Evolutionary conservation across 2,888 invertebrate species (phyloP).

Genomic region (Peribatodes rhomboidaria): DNA sequence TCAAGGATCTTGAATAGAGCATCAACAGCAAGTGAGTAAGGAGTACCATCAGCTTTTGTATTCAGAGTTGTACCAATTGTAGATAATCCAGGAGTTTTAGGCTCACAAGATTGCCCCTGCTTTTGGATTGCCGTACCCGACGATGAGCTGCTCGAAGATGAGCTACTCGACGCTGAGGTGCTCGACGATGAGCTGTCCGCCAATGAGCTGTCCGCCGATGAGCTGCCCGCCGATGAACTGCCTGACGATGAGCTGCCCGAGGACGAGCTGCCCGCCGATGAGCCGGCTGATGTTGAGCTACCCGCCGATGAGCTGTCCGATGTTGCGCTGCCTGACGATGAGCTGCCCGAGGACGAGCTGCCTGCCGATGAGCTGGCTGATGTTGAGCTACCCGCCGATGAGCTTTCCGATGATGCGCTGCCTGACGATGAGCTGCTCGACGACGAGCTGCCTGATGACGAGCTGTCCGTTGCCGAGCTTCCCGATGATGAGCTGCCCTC

Average conservation of each 20-base stretch:
- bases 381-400: no score
- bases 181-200: slow-evolving; percentile 9
- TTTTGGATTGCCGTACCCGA: background rate
- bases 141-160: slow-evolving; percentile 6
- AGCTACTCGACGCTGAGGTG: no score
- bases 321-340: background rate
- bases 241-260: slow-evolving; percentile 7
- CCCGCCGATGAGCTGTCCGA: slow-evolving; percentile 6
- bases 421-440: slow-evolving; percentile 5
- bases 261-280: no score
- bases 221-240: no score
- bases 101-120: background rate
- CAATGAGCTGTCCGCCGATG: no score
- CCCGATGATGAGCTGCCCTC: slow-evolving; percentile 7
- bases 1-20: slow-evolving; percentile 3
- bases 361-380: no score
- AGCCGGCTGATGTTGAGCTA: no score
- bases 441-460: slow-evolving; percentile 1
- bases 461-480: background rate
- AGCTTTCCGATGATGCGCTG: background rate
- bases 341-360: no score
- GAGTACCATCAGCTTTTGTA: background rate
- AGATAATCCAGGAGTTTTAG: background rate
- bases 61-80: background rate
- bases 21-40: background rate